Percentiles rank a stretch among this genome's conserved stretches.
Evolutionary conservation across 2,888 invertebrate species (phyloP).

Genomic region (Mycogona germanica): DNA sequence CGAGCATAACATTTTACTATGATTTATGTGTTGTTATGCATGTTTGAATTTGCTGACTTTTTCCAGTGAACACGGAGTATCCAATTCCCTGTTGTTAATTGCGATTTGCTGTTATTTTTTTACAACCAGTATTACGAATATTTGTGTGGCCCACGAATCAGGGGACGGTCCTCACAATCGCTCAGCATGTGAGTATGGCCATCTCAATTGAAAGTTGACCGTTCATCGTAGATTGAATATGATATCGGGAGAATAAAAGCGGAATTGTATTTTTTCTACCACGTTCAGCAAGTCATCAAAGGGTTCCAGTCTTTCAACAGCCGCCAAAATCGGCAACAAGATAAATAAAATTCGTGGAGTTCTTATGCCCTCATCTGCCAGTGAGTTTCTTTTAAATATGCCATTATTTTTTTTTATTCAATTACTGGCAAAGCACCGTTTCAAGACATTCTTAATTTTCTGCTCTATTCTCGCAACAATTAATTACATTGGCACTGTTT

Average conservation of each 20-base stretch:
- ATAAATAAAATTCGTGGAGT: slow-evolving; percentile 29
- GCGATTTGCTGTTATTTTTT: slow-evolving; percentile 2
- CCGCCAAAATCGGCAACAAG: slow-evolving; percentile 33
- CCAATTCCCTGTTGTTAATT: no score
- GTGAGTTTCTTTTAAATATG: no score
- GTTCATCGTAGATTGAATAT: background rate
- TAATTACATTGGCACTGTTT: no score
- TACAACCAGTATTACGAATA: slow-evolving; percentile 22
- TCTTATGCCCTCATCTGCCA: background rate
- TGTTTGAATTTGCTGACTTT: no score
- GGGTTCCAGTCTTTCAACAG: slow-evolving; percentile 26
- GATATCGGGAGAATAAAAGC: background rate
- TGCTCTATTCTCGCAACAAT: no score
- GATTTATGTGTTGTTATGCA: no score
- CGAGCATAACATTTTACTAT: no score
- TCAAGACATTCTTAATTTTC: no score
- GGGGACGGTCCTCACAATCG: slow-evolving; percentile 7
- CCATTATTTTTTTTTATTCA: no score
- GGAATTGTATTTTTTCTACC: slow-evolving; percentile 1
- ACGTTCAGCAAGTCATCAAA: slow-evolving; percentile 16
- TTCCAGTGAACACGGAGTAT: no score
- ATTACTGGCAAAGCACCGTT: no score
- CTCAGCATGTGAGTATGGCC: background rate
- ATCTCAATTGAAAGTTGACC: background rate
- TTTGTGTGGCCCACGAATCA: slow-evolving; percentile 21